Evolutionary conservation across 2,888 invertebrate genomes (phyloP).

Genomic region (Mesopsocus fuscifrons): DNA sequence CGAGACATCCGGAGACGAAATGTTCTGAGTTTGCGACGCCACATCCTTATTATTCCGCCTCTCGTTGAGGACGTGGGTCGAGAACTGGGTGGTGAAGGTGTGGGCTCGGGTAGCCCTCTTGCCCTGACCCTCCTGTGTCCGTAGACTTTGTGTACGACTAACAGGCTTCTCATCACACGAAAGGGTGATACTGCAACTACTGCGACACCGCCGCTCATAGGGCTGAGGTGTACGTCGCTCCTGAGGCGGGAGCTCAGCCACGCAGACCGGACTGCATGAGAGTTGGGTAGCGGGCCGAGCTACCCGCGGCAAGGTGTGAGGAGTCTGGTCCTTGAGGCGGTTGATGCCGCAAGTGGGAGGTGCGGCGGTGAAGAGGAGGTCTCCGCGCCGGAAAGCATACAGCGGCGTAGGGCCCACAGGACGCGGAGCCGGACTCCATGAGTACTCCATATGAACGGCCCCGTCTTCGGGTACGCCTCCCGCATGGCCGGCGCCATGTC

Average conservation of each 20-base stretch:
- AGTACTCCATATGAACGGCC: slow-evolving; percentile 33
- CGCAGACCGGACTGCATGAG: slow-evolving; percentile 10
- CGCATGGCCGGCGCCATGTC: slow-evolving; percentile 27
- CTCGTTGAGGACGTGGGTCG: slow-evolving; percentile 21
- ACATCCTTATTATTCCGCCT: slow-evolving; percentile 26
- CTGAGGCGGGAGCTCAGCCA: slow-evolving; percentile 17
- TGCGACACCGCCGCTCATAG: slow-evolving; percentile 35
- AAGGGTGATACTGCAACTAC: slow-evolving; percentile 47
- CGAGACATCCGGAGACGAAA: too few relatives aligned
- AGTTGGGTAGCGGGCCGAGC: slow-evolving; percentile 15
- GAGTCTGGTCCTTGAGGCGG: slow-evolving; percentile 20
- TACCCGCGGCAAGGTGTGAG: slow-evolving; percentile 16
- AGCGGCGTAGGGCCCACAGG: slow-evolving; percentile 12
- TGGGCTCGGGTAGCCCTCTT: slow-evolving; percentile 17
- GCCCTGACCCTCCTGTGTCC: slow-evolving; percentile 25
- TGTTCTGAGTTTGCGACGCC: slow-evolving; percentile 32
- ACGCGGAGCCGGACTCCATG: slow-evolving; percentile 25
- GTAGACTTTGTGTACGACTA: slow-evolving; percentile 25
- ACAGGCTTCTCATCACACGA: slow-evolving; percentile 27
- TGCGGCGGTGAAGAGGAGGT: slow-evolving; percentile 32
- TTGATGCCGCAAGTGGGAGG: slow-evolving; percentile 24
- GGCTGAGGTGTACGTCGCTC: slow-evolving; percentile 24
- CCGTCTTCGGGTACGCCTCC: slow-evolving; percentile 19
- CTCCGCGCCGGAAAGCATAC: slow-evolving; percentile 31
- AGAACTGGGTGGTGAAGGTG: slow-evolving; percentile 25